Base-by-base conservation (phyloP, 2,888 invertebrate species). In the Callyntrura guangdongensis region DNA sequence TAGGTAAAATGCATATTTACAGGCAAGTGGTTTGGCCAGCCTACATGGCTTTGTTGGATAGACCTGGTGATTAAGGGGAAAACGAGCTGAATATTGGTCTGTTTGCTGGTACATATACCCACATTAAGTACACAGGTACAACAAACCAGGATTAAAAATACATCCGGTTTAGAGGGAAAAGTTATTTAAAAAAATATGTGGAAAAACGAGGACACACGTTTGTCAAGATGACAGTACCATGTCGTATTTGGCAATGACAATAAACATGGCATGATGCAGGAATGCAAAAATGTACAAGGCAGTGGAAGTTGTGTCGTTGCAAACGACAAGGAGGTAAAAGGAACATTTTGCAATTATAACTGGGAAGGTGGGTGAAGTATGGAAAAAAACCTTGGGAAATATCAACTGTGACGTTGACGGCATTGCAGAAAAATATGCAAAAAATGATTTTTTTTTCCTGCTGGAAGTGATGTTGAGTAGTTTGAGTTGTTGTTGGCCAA, bases 181-280 rank as follows among this genome's bases (percentile, higher is more conserved):
- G 53, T n/a, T n/a, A 5, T n/a, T 53, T 53, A 5, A 12, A 53
- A 9, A 12, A 9, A 14, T 2, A 53, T 2, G 20, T 11, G 20
- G 17, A 1, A 49, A 53, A 67, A 85, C 14, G 69, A 72, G 64
- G 56, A 77, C 36, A 61, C 74, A 74, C 59, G 86, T 59, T 86
- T 85, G 53, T 59, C 74, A 74, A 45, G 45, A 64, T 64, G 61
- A 22, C n/a, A 11, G 20, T 9, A n/a, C 36, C 4, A 64, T 0
- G 61, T 64, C 8, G 61, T 12, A 36, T 36, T 36, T 64, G 61
- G 20, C 61, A 64, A 12, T 22, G 25, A 25, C 61, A 64, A 64
- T 64, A 86, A 77, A 77, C 77, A 77, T 85, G 85, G 72, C 85
- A 77, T 56, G 47, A 27, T 36, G 17, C 77, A 86, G 20, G 77